These are phyloP conservation scores for Mythimna albipuncta DNA, from an alignment of 2,888 invertebrate species.

Conservation along the genomic window DNA sequence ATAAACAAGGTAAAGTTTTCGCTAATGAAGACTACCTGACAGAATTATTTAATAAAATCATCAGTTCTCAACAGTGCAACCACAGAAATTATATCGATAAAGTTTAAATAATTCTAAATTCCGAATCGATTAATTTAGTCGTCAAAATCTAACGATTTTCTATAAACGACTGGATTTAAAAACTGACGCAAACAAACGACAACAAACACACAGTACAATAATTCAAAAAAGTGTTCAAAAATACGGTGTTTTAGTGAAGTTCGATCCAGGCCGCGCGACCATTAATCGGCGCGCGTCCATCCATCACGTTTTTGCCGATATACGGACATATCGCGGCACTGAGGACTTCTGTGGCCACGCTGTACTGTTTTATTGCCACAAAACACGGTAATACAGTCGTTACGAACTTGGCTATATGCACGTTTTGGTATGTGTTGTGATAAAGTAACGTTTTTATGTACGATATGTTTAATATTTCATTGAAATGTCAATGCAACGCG, in stretches of 20 bases:
- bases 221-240: conserved; percentile 42
- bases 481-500: not conserved
- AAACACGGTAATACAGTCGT: not conserved
- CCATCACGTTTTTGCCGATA: conserved; percentile 49
- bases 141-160: not conserved
- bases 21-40: not conserved
- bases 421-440: not conserved
- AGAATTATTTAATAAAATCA: not conserved
- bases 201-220: conserved; percentile 3
- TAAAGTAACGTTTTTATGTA: not conserved
- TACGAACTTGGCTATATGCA: not conserved
- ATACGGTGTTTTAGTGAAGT: conserved; percentile 33
- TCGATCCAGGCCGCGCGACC: conserved; percentile 24
- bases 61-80: not conserved
- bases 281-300: conserved; percentile 41
- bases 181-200: not conserved
- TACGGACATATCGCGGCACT: conserved; percentile 7
- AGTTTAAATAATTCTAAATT: not conserved
- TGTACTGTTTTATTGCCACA: conserved; percentile 36
- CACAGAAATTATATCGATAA: not conserved
- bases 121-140: too few species aligned
- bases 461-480: not conserved
- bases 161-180: not conserved
- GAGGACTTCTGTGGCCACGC: conserved; percentile 15
- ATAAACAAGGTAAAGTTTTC: not conserved